Conservation (phyloP, 2,797 vertebrate species). For the Gambusia yucatana region DNA sequence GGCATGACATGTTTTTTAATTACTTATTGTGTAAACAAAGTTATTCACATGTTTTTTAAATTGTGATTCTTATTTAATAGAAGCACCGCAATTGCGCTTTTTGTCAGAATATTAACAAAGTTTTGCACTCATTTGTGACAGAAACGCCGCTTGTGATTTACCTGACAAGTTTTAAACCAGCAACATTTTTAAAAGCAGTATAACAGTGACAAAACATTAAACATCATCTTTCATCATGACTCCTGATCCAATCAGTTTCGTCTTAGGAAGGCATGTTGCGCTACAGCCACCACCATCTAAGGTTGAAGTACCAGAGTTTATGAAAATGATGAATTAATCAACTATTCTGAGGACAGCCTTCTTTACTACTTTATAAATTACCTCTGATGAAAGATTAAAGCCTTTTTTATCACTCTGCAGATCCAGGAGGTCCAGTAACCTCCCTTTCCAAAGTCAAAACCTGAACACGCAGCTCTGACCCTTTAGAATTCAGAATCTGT, state of each 20-base stretch:
- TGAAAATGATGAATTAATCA: background rate
- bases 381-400: constrained; percentile 46
- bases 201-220: background rate
- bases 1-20: too few species aligned
- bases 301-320: background rate
- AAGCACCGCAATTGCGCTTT: too few species aligned
- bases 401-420: constrained; percentile 51
- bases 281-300: background rate
- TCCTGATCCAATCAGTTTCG: background rate
- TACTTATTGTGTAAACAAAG: too few species aligned
- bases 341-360: constrained; percentile 5
- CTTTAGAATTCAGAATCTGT: constrained; percentile 52
- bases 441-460: constrained; percentile 58
- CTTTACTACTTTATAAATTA: constrained; percentile 39
- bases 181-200: background rate
- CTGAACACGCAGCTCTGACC: constrained; percentile 29
- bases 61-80: too few species aligned
- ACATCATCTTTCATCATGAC: background rate
- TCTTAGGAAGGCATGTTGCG: background rate
- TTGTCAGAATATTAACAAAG: too few species aligned
- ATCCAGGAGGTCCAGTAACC: constrained; percentile 39
- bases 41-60: too few species aligned
- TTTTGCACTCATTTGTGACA: too few species aligned
- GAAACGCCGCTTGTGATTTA: background rate
- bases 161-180: background rate